Conservation (phyloP, 2,888 invertebrate species). For the Acronicta leporina region DNA sequence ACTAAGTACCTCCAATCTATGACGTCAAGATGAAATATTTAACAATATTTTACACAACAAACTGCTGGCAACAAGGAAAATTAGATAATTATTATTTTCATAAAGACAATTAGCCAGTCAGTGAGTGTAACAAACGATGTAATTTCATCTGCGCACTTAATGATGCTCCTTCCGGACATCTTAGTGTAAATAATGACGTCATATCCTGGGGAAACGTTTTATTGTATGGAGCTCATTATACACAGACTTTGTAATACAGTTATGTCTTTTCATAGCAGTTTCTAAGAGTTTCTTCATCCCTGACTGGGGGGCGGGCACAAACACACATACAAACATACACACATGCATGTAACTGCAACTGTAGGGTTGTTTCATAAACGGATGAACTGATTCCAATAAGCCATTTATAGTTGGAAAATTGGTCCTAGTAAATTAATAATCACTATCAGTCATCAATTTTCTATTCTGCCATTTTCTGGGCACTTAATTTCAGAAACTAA, state of each 20-base stretch:
- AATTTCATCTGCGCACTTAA: conserved; percentile 26
- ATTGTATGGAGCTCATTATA: conserved; percentile 1
- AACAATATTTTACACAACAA: conserved; percentile 1
- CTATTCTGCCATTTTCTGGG: too few relatives aligned
- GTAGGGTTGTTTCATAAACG: background rate
- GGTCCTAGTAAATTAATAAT: too few relatives aligned
- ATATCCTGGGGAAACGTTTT: conserved; percentile 10
- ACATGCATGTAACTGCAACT: too few relatives aligned
- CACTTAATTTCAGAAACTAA: too few relatives aligned
- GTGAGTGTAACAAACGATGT: conserved; percentile 21
- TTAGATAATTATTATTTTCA: conserved; percentile 12
- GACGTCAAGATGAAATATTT: conserved; percentile 9
- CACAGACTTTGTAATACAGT: background rate
- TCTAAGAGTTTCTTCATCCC: background rate
- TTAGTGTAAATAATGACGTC: conserved; percentile 25
- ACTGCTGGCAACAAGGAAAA: conserved; percentile 3
- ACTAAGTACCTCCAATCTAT: conserved; percentile 2
- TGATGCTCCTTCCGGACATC: conserved; percentile 16
- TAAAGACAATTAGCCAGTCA: conserved; percentile 24
- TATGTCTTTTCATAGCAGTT: conserved; percentile 1
- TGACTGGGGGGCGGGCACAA: too few relatives aligned
- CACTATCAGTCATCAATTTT: too few relatives aligned
- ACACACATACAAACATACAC: too few relatives aligned
- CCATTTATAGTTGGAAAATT: background rate
- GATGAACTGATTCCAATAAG: background rate